Evolutionary conservation across 2,797 vertebrate genomes (phyloP).

Genomic region (Lepilemur ruficaudatus): DNA sequence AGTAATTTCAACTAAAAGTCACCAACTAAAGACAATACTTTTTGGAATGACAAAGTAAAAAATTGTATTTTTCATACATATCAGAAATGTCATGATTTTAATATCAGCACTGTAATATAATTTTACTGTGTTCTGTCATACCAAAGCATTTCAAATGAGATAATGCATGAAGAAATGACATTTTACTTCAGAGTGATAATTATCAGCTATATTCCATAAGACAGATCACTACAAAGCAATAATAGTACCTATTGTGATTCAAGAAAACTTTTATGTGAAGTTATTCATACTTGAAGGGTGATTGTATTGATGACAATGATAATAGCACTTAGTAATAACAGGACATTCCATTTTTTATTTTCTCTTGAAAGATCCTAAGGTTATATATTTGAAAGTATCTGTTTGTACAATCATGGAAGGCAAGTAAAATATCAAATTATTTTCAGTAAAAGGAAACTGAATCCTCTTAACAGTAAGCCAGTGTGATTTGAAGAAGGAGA

Average conservation of each 20-base stretch:
- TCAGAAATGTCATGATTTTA: slow-evolving; percentile 56
- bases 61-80: background rate
- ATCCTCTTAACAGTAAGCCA: background rate
- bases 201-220: slow-evolving; percentile 53
- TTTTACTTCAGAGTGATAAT: slow-evolving; percentile 70
- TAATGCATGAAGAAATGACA: slow-evolving; percentile 50
- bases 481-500: background rate
- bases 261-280: slow-evolving; percentile 59
- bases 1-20: background rate
- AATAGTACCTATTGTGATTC: slow-evolving; percentile 55
- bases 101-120: slow-evolving; percentile 19
- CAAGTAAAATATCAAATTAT: slow-evolving; percentile 47
- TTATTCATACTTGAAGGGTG: slow-evolving; percentile 60
- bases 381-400: slow-evolving; percentile 46
- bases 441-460: background rate
- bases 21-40: background rate
- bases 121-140: slow-evolving; percentile 58
- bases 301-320: slow-evolving; percentile 54
- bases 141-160: slow-evolving; percentile 55
- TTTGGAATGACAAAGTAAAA: background rate
- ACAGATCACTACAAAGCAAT: slow-evolving; percentile 52
- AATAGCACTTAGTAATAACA: slow-evolving; percentile 55
- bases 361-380: slow-evolving; percentile 26
- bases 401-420: slow-evolving; percentile 4
- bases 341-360: slow-evolving; percentile 38